Base-by-base conservation (phyloP, 1,140 invertebrate genomes). In the Philopotamus ludificatus region DNA sequence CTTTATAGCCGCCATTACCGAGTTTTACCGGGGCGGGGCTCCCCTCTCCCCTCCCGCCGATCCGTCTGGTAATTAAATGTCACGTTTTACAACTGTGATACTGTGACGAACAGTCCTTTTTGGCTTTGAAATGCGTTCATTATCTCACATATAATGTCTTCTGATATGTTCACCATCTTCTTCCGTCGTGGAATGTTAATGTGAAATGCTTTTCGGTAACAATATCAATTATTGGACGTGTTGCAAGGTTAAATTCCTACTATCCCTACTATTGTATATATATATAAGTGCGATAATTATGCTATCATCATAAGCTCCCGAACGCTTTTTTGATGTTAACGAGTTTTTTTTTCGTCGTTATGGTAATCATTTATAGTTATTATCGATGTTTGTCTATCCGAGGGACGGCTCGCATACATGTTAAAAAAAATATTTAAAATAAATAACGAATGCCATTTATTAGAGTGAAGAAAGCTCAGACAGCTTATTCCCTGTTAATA, bases 181-280 rank as follows among this genome's bases (percentile, higher is more conserved):
- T 50, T 12, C 22, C 22, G 47, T 3, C 2, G 47, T 50, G 58
- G 65, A 67, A 67, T 67, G 58, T 67, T 67, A 67, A 67, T 62
- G 65, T 67, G 59, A 67, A 62, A 55, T 67, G 65, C 51, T 1
- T 67, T 66, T 62, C 58, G 23, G 58, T 62, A 57, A 49, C 65
- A 67, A 67, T 67, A 67, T 67, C 65, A 67, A 62, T 62, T 55
- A 67, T 67, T 60, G 55, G 42, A 18, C 41, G 45, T 18, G 25
- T 22, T 21, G 41, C 65, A 67, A 67, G 65, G 65, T 67, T 61
- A 60, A 67, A 67, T 67, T 67, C 65, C 65, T 55, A 15, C 53
- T 67, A 62, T 67, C 62, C 61, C 18, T 62, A 21, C 47, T n/a
- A n/a, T n/a, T n/a, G n/a, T n/a, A n/a, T n/a, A n/a, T n/a, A n/a